Evolutionary conservation across 2,888 invertebrate genomes (phyloP).

Genomic region (Subacronicta megacephala): DNA sequence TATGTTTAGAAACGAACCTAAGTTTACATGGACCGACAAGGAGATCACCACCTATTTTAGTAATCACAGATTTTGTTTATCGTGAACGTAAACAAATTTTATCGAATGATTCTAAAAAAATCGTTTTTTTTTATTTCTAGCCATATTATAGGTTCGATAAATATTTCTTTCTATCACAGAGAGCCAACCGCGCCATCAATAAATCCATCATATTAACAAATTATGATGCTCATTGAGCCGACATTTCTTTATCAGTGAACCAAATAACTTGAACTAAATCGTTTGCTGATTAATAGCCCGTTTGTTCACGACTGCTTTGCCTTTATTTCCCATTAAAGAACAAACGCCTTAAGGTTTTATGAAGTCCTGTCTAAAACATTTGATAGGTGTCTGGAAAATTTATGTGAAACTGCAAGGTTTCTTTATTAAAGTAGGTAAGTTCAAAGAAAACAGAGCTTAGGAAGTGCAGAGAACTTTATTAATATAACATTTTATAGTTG

Average conservation of each 20-base stretch:
- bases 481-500: constrained; percentile 30
- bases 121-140: too few relatives aligned
- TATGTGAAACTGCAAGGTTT: constrained; percentile 36
- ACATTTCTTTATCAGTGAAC: constrained; percentile 2
- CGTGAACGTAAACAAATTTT: too few relatives aligned
- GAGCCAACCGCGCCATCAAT: too few relatives aligned
- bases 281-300: constrained; percentile 40
- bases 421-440: constrained; percentile 37
- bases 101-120: too few relatives aligned
- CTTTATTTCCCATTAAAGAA: constrained; percentile 36
- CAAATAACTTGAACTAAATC: constrained; percentile 8
- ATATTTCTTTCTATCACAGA: too few relatives aligned
- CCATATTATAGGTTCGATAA: too few relatives aligned
- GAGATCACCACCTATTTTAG: too few relatives aligned
- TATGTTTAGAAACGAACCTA: too few relatives aligned
- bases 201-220: not conserved
- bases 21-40: too few relatives aligned
- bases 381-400: constrained; percentile 45
- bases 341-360: constrained; percentile 37
- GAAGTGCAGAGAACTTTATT: constrained; percentile 32
- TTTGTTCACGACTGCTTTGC: constrained; percentile 21
- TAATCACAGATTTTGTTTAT: too few relatives aligned
- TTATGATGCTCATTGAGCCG: not conserved
- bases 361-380: constrained; percentile 39
- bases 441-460: constrained; percentile 15